Evolutionary conservation across 2,797 vertebrate species (phyloP), one percentile per base, ranked within the genome.

Genomic region (Lutjanus campechanus): DNA sequence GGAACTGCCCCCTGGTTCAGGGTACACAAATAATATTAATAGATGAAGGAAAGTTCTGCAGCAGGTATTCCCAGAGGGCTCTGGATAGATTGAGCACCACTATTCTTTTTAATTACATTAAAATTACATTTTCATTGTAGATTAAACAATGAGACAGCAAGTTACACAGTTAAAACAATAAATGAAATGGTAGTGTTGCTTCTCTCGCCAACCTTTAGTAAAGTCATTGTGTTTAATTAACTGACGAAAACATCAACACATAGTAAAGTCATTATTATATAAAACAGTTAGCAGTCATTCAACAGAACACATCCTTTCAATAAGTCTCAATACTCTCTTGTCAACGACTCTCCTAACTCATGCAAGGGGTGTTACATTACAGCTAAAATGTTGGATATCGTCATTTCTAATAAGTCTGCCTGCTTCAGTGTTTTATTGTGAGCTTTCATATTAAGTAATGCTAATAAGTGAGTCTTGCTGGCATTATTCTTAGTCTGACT

Each of bases 121-220:
- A 22, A n/a, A 55, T 68, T 36, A 29, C 7, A 54, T 47, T 22
- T 41, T 15, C 43, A 55, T 73, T 25, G 25, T 19, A 58, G 22
- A 29, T 16, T 25, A 50, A 80, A 51, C 25, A 58, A 44, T 8
- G 65, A 70, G 50, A 68, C 36, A 40, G 13, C 16, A 60, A 13
- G 20, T 19, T 5, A 64, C 54, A 65, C 43, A 25, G n/a, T 17
- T 6, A 40, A 44, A 46, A 46, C 5, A 70, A 63, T 49, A 8
- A 50, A 61, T 7, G 15, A 8, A 25, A 61, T 43, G 25, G 29
- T 15, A 41, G 22, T 19, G 41, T 22, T 53, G 3, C 9, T 36
- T 41, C 17, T 20, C 6, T 41, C 4, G 4, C 29, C 29, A 0
- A 15, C 9, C 8, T 70, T 61, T 43, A 9, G 25, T 7, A 54